Conservation (phyloP, 2,113 vertebrate genomes). For the Corythaeola cristata region DNA sequence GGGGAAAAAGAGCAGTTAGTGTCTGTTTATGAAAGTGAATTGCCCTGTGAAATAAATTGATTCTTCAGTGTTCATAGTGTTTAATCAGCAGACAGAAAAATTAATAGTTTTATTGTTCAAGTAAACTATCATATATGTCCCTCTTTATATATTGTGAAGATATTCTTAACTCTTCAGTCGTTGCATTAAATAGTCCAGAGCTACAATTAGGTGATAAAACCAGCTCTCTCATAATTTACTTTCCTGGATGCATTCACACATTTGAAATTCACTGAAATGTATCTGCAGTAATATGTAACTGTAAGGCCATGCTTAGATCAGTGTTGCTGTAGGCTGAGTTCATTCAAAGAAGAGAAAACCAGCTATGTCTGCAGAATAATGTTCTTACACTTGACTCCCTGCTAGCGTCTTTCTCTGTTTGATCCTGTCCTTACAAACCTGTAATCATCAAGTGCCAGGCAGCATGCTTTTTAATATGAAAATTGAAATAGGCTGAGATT, state of each 20-base stretch:
- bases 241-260: background rate
- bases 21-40: slow-evolving; percentile 34
- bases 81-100: slow-evolving; percentile 57
- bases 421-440: slow-evolving; percentile 56
- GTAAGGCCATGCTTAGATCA: background rate
- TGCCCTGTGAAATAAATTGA: slow-evolving; percentile 50
- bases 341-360: slow-evolving; percentile 51
- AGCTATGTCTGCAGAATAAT: slow-evolving; percentile 44
- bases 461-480: slow-evolving; percentile 66
- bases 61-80: slow-evolving; percentile 24
- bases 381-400: slow-evolving; percentile 46
- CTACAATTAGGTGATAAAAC: slow-evolving; percentile 23
- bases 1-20: background rate
- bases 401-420: slow-evolving; percentile 58
- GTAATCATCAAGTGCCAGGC: slow-evolving; percentile 64
- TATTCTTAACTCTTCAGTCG: slow-evolving; percentile 31
- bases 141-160: background rate
- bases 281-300: slow-evolving; percentile 1
- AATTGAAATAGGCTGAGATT: slow-evolving; percentile 70
- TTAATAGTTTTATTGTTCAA: slow-evolving; percentile 13
- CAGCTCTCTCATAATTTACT: background rate
- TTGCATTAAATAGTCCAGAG: background rate
- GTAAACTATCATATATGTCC: background rate
- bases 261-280: slow-evolving; percentile 1
- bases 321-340: background rate